These are phyloP conservation scores for Proisotoma minuta DNA, from an alignment of 2,888 invertebrate species.

Conservation along the genomic window DNA sequence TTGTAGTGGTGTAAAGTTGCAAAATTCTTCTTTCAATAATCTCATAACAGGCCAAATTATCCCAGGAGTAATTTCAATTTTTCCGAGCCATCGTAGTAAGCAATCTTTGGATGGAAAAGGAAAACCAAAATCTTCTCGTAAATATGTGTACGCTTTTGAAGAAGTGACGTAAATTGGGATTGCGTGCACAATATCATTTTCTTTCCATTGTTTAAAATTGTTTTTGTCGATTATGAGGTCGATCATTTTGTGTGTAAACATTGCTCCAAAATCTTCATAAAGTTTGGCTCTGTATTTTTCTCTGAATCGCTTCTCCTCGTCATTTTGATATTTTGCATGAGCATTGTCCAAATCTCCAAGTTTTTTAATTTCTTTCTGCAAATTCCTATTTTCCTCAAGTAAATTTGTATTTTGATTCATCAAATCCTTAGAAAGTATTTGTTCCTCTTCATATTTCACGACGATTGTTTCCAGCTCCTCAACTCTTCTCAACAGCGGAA, in stretches of 20 bases:
- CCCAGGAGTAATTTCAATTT: constrained; percentile 5
- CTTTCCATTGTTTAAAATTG: not conserved
- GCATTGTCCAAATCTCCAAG: too few species aligned
- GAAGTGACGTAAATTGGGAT: constrained; percentile 4
- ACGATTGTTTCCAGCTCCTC: too few species aligned
- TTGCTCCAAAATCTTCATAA: not conserved
- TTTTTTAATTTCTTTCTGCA: too few species aligned
- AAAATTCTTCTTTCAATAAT: constrained; percentile 9
- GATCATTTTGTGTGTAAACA: constrained; percentile 2
- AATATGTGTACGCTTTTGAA: not conserved
- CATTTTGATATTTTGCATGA: constrained; percentile 2
- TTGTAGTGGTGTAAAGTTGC: not conserved
- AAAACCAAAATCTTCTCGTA: not conserved
- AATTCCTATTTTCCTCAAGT: too few species aligned
- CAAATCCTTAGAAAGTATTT: too few species aligned
- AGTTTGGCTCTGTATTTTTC: not conserved
- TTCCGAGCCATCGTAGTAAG: not conserved
- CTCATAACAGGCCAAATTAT: not conserved
- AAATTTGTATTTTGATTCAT: too few species aligned
- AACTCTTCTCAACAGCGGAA: too few species aligned
- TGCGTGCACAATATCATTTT: not conserved
- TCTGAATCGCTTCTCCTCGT: not conserved
- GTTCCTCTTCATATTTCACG: too few species aligned
- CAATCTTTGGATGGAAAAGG: not conserved
- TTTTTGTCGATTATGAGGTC: not conserved